These are phyloP conservation scores for Eilema caniola DNA, from an alignment of 2,888 invertebrate genomes.

Conservation along the genomic window DNA sequence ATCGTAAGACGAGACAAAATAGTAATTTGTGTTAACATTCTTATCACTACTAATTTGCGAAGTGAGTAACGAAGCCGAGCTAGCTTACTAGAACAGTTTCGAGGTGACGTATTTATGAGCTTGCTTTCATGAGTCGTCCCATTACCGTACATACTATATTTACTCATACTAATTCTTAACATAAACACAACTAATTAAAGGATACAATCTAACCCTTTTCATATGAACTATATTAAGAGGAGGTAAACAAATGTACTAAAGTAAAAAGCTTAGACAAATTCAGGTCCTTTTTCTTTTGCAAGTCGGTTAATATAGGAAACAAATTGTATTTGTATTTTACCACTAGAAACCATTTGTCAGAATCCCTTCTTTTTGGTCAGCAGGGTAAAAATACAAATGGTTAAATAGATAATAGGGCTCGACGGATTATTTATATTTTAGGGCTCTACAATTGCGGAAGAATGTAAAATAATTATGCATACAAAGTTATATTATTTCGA, in stretches of 20 bases:
- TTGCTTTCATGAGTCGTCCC: constrained; percentile 56
- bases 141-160: constrained; percentile 47
- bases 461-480: constrained; percentile 33
- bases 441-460: constrained; percentile 22
- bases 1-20: constrained; percentile 21
- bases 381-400: background rate
- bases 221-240: background rate
- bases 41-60: constrained; percentile 47
- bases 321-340: background rate
- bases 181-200: constrained; percentile 39
- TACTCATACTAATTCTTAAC: constrained; percentile 25
- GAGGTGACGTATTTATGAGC: constrained; percentile 66
- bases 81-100: constrained; percentile 41
- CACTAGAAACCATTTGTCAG: too few species aligned
- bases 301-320: background rate
- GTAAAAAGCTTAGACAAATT: background rate
- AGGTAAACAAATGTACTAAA: background rate
- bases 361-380: too few species aligned
- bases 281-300: background rate
- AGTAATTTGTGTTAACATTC: constrained; percentile 40
- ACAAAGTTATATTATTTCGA: constrained; percentile 47
- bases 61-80: constrained; percentile 36
- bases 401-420: background rate
- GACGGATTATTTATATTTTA: too few species aligned
- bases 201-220: constrained; percentile 14